phyloP scores from a whole-genome alignment of 1,140 invertebrate species.

The Brachionus calyciflorus region DNA sequence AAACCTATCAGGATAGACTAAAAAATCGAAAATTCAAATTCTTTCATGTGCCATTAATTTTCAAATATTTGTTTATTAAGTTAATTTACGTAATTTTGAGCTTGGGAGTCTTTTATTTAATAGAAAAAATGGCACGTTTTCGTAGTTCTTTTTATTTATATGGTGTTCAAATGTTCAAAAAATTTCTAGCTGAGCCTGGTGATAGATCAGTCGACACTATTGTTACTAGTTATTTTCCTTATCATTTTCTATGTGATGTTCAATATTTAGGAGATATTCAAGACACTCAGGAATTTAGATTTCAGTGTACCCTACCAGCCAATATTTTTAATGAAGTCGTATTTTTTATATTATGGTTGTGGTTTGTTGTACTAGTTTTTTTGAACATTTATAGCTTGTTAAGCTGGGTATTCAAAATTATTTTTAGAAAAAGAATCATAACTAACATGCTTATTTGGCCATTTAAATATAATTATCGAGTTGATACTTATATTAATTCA shows the following conservation, averaged over 20 bases:
- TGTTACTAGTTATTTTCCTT: conserved; percentile 59
- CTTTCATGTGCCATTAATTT: conserved; percentile 3
- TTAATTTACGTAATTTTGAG: neutral
- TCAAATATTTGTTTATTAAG: conserved; percentile 38
- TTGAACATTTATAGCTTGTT: conserved; percentile 27
- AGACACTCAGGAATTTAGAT: conserved; percentile 50
- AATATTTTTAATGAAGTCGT: conserved; percentile 50
- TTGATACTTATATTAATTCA: conserved; percentile 6
- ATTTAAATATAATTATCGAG: conserved; percentile 11
- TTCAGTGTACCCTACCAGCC: conserved; percentile 24
- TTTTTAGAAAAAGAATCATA: conserved; percentile 29
- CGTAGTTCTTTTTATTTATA: conserved; percentile 62
- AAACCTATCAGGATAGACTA: neutral
- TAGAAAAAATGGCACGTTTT: conserved; percentile 62
- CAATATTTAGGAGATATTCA: conserved; percentile 59
- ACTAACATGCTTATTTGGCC: conserved; percentile 37
- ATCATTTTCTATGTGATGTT: conserved; percentile 63
- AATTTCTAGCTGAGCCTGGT: conserved; percentile 53
- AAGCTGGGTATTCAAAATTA: conserved; percentile 2
- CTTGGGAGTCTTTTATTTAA: conserved; percentile 57
- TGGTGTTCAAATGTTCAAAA: conserved; percentile 57
- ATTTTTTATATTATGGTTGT: conserved; percentile 36
- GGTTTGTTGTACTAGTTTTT: conserved; percentile 1
- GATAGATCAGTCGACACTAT: conserved; percentile 57
- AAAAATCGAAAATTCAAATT: conserved; percentile 24